A percentile compares a stretch with the other conserved stretches of the same genome.
phyloP scores from a whole-genome alignment of 1,140 invertebrate species.

The Drusus annulatus region DNA sequence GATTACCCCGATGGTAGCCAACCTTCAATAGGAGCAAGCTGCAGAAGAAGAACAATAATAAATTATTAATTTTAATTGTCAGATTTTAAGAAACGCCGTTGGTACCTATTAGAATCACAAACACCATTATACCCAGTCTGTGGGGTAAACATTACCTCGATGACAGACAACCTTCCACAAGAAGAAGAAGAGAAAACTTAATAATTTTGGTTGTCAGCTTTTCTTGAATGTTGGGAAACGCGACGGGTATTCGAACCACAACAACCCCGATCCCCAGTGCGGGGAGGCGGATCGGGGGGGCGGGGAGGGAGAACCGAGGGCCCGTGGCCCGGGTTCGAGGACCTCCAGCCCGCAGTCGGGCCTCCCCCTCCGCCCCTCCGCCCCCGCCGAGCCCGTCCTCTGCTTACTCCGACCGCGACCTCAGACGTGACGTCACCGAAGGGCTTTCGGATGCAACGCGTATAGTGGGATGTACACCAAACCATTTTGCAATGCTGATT shows the following conservation, averaged over 20 bases:
- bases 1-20: no score
- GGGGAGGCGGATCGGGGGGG: not conserved
- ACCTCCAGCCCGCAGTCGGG: constrained; percentile 13
- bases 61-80: no score
- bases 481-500: not conserved
- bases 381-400: not conserved
- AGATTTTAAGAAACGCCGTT: no score
- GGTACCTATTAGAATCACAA: no score
- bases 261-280: not conserved
- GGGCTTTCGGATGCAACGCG: not conserved
- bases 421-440: constrained; percentile 21
- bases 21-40: no score
- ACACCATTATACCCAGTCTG: no score
- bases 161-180: no score
- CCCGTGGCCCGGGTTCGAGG: not conserved
- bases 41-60: no score
- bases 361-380: not conserved
- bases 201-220: no score
- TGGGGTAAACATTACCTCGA: no score
- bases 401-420: not conserved
- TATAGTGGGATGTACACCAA: not conserved
- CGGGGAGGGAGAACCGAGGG: not conserved
- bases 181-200: no score
- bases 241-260: not conserved
- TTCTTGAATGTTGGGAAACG: not conserved